Percentiles rank a stretch among this genome's conserved stretches.
phyloP scores from a whole-genome alignment of 2,888 invertebrate genomes.

The Drosophila melanosoma region DNA sequence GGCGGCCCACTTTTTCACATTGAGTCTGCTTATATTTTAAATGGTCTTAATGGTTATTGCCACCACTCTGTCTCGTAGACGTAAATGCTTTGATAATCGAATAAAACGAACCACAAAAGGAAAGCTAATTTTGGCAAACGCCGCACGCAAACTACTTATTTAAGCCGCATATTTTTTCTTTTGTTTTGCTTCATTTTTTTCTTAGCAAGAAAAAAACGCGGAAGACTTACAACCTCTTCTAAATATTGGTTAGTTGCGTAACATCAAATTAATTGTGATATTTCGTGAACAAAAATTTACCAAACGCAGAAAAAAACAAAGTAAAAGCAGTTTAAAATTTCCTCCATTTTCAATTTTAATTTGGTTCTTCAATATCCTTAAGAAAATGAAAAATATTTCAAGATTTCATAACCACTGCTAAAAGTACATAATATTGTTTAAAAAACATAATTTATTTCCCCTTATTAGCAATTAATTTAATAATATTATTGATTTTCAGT shows the following conservation, averaged over 20 bases:
- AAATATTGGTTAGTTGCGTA: slow-evolving; percentile 38
- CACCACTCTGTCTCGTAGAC: slow-evolving; percentile 38
- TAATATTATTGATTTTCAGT: not conserved
- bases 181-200: not conserved
- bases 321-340: not conserved
- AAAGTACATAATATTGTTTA: no score
- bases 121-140: slow-evolving; percentile 50
- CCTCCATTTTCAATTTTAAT: not conserved
- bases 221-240: not conserved
- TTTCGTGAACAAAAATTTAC: not conserved
- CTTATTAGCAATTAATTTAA: not conserved
- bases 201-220: slow-evolving; percentile 23
- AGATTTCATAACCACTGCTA: no score
- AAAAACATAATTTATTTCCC: not conserved
- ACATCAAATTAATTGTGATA: slow-evolving; percentile 28
- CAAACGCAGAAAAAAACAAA: not conserved
- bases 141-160: slow-evolving; percentile 62
- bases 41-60: slow-evolving; percentile 51
- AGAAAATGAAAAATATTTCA: no score
- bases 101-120: slow-evolving; percentile 34
- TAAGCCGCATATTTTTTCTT: slow-evolving; percentile 2
- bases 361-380: no score
- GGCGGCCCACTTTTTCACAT: not conserved
- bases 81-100: slow-evolving; percentile 74
- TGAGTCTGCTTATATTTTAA: slow-evolving; percentile 35